phyloP scores from a whole-genome alignment of 1,140 invertebrate genomes.

The Heterodera schachtii region DNA sequence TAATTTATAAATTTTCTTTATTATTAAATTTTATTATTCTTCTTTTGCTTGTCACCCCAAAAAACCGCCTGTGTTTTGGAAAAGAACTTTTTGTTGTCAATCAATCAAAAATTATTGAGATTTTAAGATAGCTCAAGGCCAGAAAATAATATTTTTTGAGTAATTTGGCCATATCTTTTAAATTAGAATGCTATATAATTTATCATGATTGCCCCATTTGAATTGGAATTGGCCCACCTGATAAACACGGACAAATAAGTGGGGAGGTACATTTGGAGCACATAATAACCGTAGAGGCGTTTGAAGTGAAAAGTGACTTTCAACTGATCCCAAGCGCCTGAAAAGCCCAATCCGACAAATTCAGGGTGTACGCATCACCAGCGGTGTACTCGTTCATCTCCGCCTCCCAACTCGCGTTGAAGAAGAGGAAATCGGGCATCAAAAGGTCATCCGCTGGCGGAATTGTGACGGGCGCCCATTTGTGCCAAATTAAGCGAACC shows the following conservation, averaged over 20 bases:
- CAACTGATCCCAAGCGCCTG: constrained; percentile 64
- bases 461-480: constrained; percentile 63
- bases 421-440: constrained; percentile 64
- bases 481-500: constrained; percentile 54
- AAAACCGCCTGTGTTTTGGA: no score
- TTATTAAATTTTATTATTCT: no score
- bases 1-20: no score
- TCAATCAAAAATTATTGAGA: no score
- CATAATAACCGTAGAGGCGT: constrained; percentile 66
- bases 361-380: constrained; percentile 23
- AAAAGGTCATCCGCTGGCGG: constrained; percentile 53
- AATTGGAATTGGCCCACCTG: neutral
- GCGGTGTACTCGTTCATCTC: constrained; percentile 59
- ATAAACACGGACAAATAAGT: constrained; percentile 60
- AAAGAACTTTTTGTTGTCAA: no score
- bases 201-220: no score
- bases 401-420: constrained; percentile 59
- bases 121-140: no score
- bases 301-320: constrained; percentile 67
- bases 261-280: constrained; percentile 65
- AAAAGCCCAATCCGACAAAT: constrained; percentile 42
- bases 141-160: no score
- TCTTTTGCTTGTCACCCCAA: no score
- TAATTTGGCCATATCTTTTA: no score
- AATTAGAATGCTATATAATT: no score